Conservation (phyloP, 2,113 vertebrate genomes). For the Prietella phreatophila region DNA sequence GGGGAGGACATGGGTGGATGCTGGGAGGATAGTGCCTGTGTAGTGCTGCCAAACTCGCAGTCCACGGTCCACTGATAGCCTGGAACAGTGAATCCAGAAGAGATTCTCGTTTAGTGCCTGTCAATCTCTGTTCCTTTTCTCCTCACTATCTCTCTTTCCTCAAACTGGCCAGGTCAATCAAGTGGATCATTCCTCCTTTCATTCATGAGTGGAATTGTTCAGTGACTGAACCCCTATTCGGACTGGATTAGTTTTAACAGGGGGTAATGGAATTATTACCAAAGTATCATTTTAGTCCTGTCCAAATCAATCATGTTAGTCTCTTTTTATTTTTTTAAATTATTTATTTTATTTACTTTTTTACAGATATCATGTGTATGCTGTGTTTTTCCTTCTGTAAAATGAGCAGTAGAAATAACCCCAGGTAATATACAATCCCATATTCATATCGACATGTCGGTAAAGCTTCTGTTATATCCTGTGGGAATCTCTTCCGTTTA, state of each 20-base stretch:
- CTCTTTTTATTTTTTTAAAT: not conserved
- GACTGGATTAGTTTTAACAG: not conserved
- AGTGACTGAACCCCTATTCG: not conserved
- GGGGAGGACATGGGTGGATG: constrained; percentile 18
- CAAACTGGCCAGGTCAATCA: not conserved
- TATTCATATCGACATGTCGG: no score
- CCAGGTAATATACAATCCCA: not conserved
- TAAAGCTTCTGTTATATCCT: not conserved
- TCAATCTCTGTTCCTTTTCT: not conserved
- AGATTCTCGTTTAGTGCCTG: not conserved
- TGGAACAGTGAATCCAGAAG: constrained; percentile 32
- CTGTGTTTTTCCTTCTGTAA: not conserved
- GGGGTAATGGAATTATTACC: not conserved
- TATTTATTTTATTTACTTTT: not conserved
- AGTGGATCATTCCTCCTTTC: not conserved
- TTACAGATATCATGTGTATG: not conserved
- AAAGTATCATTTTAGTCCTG: not conserved
- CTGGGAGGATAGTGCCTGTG: constrained; percentile 19
- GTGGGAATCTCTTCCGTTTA: not conserved
- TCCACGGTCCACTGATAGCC: constrained; percentile 32
- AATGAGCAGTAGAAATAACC: not conserved
- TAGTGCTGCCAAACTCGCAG: constrained; percentile 45
- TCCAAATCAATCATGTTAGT: not conserved
- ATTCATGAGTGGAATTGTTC: not conserved
- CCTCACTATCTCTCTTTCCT: not conserved